Evolutionary conservation across 2,113 vertebrate genomes (phyloP).

Genomic region (Hydrochoerus hydrochaeris): DNA sequence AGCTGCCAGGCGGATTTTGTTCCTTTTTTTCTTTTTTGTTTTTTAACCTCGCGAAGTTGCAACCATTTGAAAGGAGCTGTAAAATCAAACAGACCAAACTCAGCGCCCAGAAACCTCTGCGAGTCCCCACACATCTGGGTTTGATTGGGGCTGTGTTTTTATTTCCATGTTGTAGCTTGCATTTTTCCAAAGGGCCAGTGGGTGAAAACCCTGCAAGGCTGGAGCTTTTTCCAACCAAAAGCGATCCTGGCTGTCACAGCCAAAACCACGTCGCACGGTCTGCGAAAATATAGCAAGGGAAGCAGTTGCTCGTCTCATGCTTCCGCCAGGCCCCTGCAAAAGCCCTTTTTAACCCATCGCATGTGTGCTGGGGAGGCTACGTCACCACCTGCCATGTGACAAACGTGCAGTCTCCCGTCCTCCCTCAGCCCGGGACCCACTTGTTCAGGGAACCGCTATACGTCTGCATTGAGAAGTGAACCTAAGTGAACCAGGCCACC

Average conservation of each 20-base stretch:
- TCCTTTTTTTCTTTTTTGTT: background rate
- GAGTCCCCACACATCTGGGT: background rate
- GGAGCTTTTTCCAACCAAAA: fast-evolving
- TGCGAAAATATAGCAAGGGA: fast-evolving
- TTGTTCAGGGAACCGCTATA: fast-evolving
- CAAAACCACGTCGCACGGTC: fast-evolving
- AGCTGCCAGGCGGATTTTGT: fast-evolving
- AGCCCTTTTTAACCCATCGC: background rate
- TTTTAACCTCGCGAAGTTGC: too few relatives aligned
- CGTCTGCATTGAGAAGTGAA: too few relatives aligned
- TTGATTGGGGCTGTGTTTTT: background rate
- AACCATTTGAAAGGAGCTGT: background rate
- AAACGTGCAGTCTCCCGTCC: fast-evolving
- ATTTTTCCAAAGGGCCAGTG: background rate
- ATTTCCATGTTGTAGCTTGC: background rate
- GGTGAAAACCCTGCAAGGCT: background rate
- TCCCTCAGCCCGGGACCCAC: background rate
- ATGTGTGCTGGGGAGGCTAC: fast-evolving
- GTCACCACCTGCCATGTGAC: fast-evolving
- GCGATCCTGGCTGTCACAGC: background rate
- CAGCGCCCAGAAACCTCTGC: fast-evolving
- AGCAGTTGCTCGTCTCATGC: fast-evolving
- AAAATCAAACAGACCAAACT: fast-evolving
- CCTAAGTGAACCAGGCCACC: too few relatives aligned
- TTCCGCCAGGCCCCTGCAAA: background rate